Conservation (phyloP, 2,113 vertebrate species). For the Neogobius melanostomus region DNA sequence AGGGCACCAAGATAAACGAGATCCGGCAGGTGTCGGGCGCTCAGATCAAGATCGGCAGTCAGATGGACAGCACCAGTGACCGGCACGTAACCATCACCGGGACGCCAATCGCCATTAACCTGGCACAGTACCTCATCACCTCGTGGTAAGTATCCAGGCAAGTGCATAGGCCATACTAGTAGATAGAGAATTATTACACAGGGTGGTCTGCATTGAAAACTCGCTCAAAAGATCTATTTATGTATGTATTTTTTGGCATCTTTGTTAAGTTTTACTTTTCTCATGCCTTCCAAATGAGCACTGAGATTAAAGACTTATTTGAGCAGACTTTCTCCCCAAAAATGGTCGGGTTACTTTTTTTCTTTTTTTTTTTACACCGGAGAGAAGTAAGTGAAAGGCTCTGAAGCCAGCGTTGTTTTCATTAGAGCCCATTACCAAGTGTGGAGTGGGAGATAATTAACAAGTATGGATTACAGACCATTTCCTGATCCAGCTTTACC, state of each 20-base stretch:
- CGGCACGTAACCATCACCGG: constrained; percentile 91
- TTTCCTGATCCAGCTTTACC: neutral
- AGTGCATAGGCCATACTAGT: neutral
- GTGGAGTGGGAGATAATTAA: neutral
- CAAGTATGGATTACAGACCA: neutral
- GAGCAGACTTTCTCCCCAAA: neutral
- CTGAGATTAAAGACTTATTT: neutral
- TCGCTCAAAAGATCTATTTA: neutral
- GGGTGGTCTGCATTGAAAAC: neutral
- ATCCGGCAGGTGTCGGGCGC: constrained; percentile 86
- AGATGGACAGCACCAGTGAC: constrained; percentile 88
- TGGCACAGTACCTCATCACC: constrained; percentile 96
- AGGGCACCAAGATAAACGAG: constrained; percentile 83
- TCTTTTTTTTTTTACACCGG: neutral
- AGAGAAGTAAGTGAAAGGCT: neutral
- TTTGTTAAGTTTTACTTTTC: neutral
- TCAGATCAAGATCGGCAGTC: constrained; percentile 95
- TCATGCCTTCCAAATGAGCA: neutral
- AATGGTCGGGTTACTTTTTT: neutral
- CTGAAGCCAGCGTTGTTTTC: neutral
- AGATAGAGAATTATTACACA: neutral
- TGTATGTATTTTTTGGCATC: no score
- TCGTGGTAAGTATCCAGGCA: constrained; percentile 82
- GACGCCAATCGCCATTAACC: constrained; percentile 87
- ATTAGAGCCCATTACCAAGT: neutral